These are phyloP conservation scores for Peromyscus aztecus DNA, from an alignment of 2,797 vertebrate genomes.

Conservation along the genomic window DNA sequence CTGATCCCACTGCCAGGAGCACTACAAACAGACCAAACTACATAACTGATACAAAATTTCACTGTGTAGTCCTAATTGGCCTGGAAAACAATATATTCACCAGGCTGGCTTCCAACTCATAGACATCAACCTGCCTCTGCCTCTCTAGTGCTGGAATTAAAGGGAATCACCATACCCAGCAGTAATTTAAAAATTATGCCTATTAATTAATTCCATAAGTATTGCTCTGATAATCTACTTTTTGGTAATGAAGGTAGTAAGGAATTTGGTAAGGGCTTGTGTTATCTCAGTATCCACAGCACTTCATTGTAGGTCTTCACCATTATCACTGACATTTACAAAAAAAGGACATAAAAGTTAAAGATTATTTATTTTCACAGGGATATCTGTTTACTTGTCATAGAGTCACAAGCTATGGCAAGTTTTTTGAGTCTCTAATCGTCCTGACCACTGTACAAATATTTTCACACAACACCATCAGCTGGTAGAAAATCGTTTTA, in stretches of 20 bases:
- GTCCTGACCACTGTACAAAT: not conserved
- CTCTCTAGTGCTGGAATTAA: not conserved
- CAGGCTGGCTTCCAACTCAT: not conserved
- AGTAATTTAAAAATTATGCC: not conserved
- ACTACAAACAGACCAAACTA: too few relatives aligned
- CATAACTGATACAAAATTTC: not conserved
- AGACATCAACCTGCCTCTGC: not conserved
- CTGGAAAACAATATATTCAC: not conserved
- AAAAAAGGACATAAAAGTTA: not conserved
- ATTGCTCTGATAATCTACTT: not conserved
- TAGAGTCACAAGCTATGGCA: not conserved
- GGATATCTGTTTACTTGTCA: not conserved
- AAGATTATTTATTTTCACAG: not conserved
- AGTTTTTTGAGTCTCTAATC: not conserved
- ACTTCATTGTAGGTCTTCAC: not conserved
- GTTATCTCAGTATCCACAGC: not conserved
- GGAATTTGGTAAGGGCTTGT: not conserved
- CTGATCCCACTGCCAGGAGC: too few relatives aligned
- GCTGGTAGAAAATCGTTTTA: not conserved
- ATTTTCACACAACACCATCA: not conserved
- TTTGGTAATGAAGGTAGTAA: not conserved
- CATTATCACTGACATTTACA: not conserved
- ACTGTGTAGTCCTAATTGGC: not conserved
- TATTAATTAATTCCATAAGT: not conserved
- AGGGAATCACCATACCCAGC: not conserved